Percentiles rank a stretch among this genome's conserved stretches.
Evolutionary conservation across 2,797 vertebrate genomes (phyloP).

Genomic region (Sebastes paucispinis): DNA sequence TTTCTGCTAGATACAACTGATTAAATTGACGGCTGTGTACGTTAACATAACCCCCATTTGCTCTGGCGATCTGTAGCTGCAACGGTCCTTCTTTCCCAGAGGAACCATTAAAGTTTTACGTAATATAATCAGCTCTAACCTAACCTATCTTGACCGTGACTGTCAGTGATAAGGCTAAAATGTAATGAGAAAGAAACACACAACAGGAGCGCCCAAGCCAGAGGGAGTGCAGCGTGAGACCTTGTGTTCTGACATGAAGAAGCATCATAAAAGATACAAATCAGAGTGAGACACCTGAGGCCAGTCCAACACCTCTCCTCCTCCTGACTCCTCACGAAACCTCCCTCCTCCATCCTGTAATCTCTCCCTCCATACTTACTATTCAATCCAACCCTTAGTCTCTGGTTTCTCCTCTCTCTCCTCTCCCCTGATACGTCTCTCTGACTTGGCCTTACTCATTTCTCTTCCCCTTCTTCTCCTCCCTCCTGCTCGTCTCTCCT

Average conservation of each 20-base stretch:
- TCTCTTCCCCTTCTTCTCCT: conserved; percentile 27
- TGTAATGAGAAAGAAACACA: background rate
- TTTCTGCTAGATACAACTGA: background rate
- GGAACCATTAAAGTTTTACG: background rate
- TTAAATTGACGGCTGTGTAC: background rate
- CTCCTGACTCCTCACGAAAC: conserved; percentile 7
- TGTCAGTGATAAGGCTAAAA: background rate
- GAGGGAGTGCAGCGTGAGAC: conserved; percentile 37
- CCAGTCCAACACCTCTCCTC: conserved; percentile 47
- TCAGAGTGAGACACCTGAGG: conserved; percentile 60
- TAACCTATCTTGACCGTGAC: background rate
- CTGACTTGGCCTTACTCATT: conserved; percentile 55
- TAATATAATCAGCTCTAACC: background rate
- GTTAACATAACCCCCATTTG: background rate
- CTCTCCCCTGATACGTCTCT: conserved; percentile 45
- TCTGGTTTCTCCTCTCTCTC: conserved; percentile 28
- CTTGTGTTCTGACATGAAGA: conserved; percentile 58
- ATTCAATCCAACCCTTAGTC: conserved; percentile 36
- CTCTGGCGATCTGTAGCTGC: background rate
- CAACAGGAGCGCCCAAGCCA: background rate
- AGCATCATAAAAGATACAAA: conserved; percentile 62
- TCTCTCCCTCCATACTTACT: conserved; percentile 26
- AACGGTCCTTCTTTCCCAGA: background rate
- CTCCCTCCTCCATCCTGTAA: conserved; percentile 5
- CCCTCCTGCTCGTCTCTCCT: conserved; percentile 18